Conservation (phyloP, 2,113 vertebrate species). For the Ceuthmochares aereus region DNA sequence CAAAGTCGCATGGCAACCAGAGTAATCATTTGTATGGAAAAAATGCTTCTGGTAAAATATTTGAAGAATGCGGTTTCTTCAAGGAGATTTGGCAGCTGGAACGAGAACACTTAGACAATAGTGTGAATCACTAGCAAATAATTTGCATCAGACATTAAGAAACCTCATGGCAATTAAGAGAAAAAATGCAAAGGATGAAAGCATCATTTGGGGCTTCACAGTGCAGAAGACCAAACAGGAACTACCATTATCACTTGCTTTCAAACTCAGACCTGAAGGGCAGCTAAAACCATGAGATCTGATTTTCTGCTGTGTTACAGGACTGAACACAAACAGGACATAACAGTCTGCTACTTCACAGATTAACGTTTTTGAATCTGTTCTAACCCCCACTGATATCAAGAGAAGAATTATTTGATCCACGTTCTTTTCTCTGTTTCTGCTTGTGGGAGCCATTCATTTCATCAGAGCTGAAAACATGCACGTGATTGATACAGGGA, state of each 20-base stretch:
- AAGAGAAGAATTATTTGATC: not conserved
- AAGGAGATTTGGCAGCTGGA: conserved; percentile 16
- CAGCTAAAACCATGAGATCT: not conserved
- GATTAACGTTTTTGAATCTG: not conserved
- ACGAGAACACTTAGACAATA: not conserved
- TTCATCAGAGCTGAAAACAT: not conserved
- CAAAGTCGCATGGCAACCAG: not conserved
- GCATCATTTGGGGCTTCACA: not conserved
- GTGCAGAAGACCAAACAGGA: not conserved
- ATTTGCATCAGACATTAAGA: not conserved
- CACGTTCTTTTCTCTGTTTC: not conserved
- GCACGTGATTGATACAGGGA: not conserved
- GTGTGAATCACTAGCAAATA: not conserved
- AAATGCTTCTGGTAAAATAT: not conserved
- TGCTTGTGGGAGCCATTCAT: not conserved
- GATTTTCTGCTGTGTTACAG: not conserved
- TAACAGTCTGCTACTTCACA: not conserved
- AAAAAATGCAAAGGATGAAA: conserved; percentile 4
- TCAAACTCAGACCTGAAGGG: conserved; percentile 1
- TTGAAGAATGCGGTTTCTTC: not conserved
- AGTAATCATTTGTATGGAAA: not conserved
- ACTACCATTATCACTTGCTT: not conserved
- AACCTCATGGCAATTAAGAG: not conserved
- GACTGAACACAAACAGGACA: conserved; percentile 10
- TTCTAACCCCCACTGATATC: not conserved